phyloP scores from a whole-genome alignment of 1,140 invertebrate genomes.

The Lysiphlebus fabarum region DNA sequence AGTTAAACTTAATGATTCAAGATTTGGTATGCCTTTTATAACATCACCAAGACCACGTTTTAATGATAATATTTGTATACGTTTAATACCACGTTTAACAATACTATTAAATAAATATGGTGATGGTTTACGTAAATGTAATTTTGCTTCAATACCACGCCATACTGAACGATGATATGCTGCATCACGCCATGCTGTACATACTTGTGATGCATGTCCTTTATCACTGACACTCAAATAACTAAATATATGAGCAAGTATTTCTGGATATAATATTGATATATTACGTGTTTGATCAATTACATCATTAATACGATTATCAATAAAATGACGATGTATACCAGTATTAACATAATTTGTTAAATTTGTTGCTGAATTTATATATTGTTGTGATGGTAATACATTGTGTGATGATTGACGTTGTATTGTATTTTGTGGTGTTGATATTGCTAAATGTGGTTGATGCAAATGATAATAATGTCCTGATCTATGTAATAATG shows the following conservation, averaged over 20 bases:
- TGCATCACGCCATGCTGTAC: conserved; percentile 84
- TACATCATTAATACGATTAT: conserved; percentile 13
- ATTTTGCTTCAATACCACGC: conserved; percentile 85
- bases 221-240: conserved; percentile 85
- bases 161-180: conserved; percentile 89
- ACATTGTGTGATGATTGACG: conserved; percentile 21
- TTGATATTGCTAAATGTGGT: conserved; percentile 45
- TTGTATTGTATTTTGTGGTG: conserved; percentile 8
- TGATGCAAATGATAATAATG: conserved; percentile 52
- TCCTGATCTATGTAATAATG: conserved; percentile 44
- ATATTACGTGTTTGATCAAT: conserved; percentile 69
- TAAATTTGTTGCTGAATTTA: conserved; percentile 19
- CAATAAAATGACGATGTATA: conserved; percentile 20
- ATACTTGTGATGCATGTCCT: conserved; percentile 86
- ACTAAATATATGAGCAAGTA: conserved; percentile 87
- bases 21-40: conserved; percentile 77
- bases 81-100: conserved; percentile 80
- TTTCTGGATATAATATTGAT: conserved; percentile 85
- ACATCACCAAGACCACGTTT: conserved; percentile 81
- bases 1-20: conserved; percentile 84
- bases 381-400: conserved; percentile 18
- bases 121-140: conserved; percentile 81
- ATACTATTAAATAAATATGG: conserved; percentile 82
- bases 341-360: conserved; percentile 17
- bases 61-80: conserved; percentile 85